Base-by-base conservation (phyloP, 2,113 vertebrate genomes). In the Brevimyrus niger region DNA sequence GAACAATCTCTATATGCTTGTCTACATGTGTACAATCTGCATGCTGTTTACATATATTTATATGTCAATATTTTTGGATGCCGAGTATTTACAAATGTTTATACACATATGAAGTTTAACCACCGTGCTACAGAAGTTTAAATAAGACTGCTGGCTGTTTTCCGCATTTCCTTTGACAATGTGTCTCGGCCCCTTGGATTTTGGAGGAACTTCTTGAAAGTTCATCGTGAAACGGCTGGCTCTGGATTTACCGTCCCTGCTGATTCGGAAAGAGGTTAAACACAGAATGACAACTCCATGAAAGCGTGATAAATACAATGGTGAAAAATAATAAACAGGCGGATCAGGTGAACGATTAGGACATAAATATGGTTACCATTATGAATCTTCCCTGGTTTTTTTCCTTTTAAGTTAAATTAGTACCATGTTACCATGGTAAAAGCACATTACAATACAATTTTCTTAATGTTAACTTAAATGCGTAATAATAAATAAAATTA, bases 41-140 rank as follows among this genome's bases (percentile, higher is more conserved):
- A 96, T 98, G 97, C 97, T 96, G 93, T 92, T 94, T 97, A 96
- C 95, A 96, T 73, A 19, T 89, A 47, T 87, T 73, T 42, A 61
- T 89, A 85, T 89, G 76, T 55, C 88, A 88, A 44, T 87, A 87
- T 89, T 88, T 88, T 86, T 90, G 84, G 88, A 87, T 90, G 89
- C 17, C 93, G 94, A 96, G 94, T 97, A 95, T 96, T 92, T 93
- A 95, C 92, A 94, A 69, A 91, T 90, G 91, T 90, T 90, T 90
- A 92, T 90, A 92, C 80, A 90, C 69, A 87, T 92, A 89, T 89
- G 88, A 90, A 86, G 89, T 93, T 94, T 91, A 90, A 95, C 92
- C 94, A 91, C 92, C 93, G 94, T 92, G 94, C 94, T 96, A 95
- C 93, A 94, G 92, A 94, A 93, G 94, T 92, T 65, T 87, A 90